phyloP scores from a whole-genome alignment of 1,140 invertebrate genomes.

The Penaeus indicus region DNA sequence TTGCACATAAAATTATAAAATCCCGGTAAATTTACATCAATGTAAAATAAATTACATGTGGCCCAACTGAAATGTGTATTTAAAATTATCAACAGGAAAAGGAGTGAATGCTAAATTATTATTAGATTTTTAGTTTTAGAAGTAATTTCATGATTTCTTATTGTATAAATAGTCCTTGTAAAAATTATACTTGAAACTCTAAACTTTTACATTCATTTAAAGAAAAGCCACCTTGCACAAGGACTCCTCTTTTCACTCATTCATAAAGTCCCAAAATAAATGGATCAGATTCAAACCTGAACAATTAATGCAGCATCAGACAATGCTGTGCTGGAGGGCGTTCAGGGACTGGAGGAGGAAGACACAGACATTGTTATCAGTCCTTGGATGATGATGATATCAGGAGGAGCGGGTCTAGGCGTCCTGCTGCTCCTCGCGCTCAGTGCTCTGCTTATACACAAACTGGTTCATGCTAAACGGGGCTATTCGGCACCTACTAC shows the following conservation, averaged over 20 bases:
- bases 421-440: constrained; percentile 46
- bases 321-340: not conserved
- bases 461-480: constrained; percentile 39
- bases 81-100: no score
- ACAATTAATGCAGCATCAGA: not conserved
- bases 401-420: constrained; percentile 50
- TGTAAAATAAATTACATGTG: no score
- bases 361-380: constrained; percentile 44
- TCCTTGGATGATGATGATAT: constrained; percentile 53
- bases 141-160: not conserved
- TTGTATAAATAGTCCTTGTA: not conserved
- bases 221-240: not conserved
- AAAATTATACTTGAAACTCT: not conserved
- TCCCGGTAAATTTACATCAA: no score
- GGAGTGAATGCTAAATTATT: no score
- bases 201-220: not conserved
- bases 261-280: not conserved
- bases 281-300: no score
- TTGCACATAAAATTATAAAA: no score
- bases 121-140: no score
- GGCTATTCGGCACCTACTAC: constrained; percentile 50
- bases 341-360: constrained; percentile 16
- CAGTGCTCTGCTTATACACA: constrained; percentile 45
- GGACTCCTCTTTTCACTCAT: not conserved
- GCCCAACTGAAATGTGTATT: no score